Evolutionary conservation across 2,113 vertebrate genomes (phyloP).

Genomic region (Gracilinanus agilis): DNA sequence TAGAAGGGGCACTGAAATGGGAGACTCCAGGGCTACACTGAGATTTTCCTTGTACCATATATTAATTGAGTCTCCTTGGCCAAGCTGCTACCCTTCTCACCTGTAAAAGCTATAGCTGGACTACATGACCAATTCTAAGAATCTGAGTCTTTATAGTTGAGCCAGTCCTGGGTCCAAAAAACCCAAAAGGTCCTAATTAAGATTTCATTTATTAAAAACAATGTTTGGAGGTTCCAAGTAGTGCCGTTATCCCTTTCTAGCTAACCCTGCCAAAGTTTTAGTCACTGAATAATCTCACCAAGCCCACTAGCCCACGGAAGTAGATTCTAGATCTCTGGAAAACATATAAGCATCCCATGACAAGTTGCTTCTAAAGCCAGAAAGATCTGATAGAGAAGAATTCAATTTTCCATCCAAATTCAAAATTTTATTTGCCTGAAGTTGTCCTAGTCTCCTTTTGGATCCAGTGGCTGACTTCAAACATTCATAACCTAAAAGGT

Average conservation of each 20-base stretch:
- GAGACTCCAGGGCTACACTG: background rate
- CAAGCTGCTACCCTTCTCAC: background rate
- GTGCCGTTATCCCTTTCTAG: background rate
- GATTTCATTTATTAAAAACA: background rate
- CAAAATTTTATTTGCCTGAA: background rate
- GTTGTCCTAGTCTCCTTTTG: background rate
- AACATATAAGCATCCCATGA: background rate
- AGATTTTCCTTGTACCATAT: background rate
- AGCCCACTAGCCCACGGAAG: background rate
- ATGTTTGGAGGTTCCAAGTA: background rate
- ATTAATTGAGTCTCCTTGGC: too few relatives aligned
- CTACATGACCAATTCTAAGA: background rate
- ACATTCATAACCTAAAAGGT: background rate
- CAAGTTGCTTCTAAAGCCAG: background rate
- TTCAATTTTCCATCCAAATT: background rate
- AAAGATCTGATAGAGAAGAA: background rate
- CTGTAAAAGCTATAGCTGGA: background rate
- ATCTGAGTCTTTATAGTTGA: background rate
- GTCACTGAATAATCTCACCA: background rate
- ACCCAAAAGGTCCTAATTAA: background rate
- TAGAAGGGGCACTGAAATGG: background rate
- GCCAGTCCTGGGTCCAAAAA: background rate
- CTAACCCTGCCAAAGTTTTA: background rate
- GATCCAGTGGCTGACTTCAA: background rate
- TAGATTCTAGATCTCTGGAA: background rate